Evolutionary conservation across 2,113 vertebrate species (phyloP), one percentile per base, ranked within the genome.

Genomic region (Seriola dumerili): DNA sequence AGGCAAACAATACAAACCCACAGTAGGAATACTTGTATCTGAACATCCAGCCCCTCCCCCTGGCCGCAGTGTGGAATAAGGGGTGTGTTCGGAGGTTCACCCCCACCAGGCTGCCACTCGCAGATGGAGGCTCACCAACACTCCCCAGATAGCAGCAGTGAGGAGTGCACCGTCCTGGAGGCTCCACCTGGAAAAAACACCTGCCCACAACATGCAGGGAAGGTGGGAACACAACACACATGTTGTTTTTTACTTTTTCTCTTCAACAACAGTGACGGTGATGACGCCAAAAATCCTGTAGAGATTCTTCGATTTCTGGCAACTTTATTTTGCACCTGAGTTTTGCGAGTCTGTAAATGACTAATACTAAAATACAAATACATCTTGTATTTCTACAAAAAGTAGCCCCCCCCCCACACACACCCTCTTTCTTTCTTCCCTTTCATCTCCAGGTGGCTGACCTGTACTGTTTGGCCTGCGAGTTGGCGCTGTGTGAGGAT

Each of bases 401-500:
- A 29, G 0, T 29, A 29, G 29, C 29, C 29, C 29, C 29, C 29
- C 29, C 29, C 29, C 29, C 29, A 29, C 29, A 29, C 29, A 29
- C 29, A 2, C 25, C 10, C 10, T 10, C 8, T 42, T 8, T 25
- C 29, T 36, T 17, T 17, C 40, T 63, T 23, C 12, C 29, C 4
- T 19, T 36, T 59, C 12, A 0, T n/a, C 61, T 52, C 36, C 89
- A 99, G 98, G 96, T 97, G 86, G 96, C 97, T 89, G 96, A 96
- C n/a, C 95, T 97, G 85, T 99, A 96, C 90, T 99, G 98, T 91
- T 94, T 95, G 59, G 94, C 94, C 62, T 99, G 98, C 8, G 95
- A 97, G 89, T 96, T 95, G 11, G 95, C 96, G 9, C 96, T 99
- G 95, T 99, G 98, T 92, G 96, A 94, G 23, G 97, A 99, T 80